These are phyloP conservation scores for Pseudonaja textilis DNA, from an alignment of 2,113 vertebrate species.

Conservation along the genomic window DNA sequence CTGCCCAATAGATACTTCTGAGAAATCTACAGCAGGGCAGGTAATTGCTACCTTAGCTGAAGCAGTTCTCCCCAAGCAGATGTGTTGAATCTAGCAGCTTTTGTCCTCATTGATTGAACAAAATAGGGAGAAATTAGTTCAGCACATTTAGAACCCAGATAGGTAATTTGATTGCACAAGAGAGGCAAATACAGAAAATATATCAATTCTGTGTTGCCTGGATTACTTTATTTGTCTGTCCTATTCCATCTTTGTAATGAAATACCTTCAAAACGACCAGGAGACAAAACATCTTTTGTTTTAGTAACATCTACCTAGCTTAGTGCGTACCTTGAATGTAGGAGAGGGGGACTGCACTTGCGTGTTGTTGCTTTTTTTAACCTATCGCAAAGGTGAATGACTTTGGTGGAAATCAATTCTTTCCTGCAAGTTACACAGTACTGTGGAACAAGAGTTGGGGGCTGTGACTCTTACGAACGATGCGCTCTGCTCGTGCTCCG, in stretches of 20 bases:
- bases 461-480: background rate
- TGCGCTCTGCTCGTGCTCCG: constrained; percentile 20
- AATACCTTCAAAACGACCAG: background rate
- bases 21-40: background rate
- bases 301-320: background rate
- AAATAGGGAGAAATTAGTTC: background rate
- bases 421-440: background rate
- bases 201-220: background rate
- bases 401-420: background rate
- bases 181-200: background rate
- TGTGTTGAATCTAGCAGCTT: background rate
- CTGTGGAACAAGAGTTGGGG: background rate
- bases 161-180: background rate
- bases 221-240: background rate
- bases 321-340: background rate
- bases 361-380: background rate
- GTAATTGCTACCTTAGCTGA: background rate
- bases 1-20: background rate
- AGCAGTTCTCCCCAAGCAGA: background rate
- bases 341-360: background rate
- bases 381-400: background rate
- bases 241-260: background rate
- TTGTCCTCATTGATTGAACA: background rate
- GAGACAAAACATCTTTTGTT: background rate
- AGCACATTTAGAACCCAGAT: background rate